Evolutionary conservation across 1,140 invertebrate genomes (phyloP), one percentile per base, ranked within the genome.

Genomic region (Helicoverpa armigera): DNA sequence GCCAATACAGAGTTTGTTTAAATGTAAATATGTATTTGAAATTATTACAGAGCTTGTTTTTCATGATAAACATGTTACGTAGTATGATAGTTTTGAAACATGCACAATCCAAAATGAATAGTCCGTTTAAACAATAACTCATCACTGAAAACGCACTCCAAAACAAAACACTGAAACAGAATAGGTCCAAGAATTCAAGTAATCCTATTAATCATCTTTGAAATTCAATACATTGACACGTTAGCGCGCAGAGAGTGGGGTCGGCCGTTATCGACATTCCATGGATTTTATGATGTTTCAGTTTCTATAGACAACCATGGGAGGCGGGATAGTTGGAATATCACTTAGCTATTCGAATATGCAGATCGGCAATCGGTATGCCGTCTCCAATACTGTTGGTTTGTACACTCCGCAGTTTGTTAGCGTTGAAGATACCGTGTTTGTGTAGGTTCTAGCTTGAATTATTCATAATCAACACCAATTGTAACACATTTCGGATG

Each of bases 171-270:
- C 12, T 76, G 82, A 82, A 63, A 53, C 67, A 87, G 81, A 84
- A 87, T 84, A 84, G 80, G 61, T 72, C 78, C 81, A 84, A 87
- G 91, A 90, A 91, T 91, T 86, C 89, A 80, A 91, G 84, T 87
- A 88, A 92, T 89, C 81, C 89, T 88, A 92, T 94, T 90, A 93
- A 94, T 94, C 92, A 93, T 92, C 87, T 89, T 87, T 90, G 90
- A 90, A 91, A 92, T 94, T 92, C 92, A 94, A 94, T 92, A 92
- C 91, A 93, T 92, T 89, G 91, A 92, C 91, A 93, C 90, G 87
- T 84, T 79, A 81, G 53, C 77, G 83, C 73, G 83, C 81, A 56
- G 74, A 58, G 80, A 85, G 81, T 84, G 72, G 82, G 82, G 69
- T 83, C 80, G 85, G 89, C 87, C 89, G 88, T 91, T 91, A 92